These are phyloP conservation scores for Asobara japonica DNA, from an alignment of 1,140 invertebrate genomes.

Conservation along the genomic window DNA sequence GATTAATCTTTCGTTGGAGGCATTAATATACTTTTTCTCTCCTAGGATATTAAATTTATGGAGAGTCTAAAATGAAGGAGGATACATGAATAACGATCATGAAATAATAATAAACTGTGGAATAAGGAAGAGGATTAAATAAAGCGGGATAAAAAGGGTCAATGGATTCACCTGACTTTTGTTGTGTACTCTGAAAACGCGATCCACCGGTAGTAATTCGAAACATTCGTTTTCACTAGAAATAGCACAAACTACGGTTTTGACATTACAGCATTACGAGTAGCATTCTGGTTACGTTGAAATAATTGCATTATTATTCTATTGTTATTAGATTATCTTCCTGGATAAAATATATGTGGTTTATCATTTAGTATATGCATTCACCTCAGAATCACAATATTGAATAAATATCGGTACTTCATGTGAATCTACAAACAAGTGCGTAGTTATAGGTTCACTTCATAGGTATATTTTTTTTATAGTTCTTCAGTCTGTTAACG, in stretches of 20 bases:
- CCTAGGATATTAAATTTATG: background rate
- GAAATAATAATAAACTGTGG: slow-evolving; percentile 18
- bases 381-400: slow-evolving; percentile 22
- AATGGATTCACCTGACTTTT: slow-evolving; percentile 22
- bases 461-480: background rate
- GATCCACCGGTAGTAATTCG: slow-evolving; percentile 12
- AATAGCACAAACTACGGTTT: slow-evolving; percentile 17
- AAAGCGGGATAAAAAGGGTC: slow-evolving; percentile 2
- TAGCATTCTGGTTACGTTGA: slow-evolving; percentile 19
- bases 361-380: slow-evolving; percentile 10
- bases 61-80: background rate
- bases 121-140: background rate
- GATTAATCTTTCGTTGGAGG: background rate
- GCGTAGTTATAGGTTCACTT: slow-evolving; percentile 41
- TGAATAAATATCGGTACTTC: slow-evolving; percentile 27
- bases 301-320: background rate
- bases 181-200: slow-evolving; percentile 10
- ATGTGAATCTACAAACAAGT: slow-evolving; percentile 48
- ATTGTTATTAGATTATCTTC: slow-evolving; percentile 1
- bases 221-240: slow-evolving; percentile 27
- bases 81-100: background rate
- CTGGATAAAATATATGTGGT: background rate
- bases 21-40: background rate
- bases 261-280: slow-evolving; percentile 8
- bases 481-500: background rate